phyloP scores from a whole-genome alignment of 2,888 invertebrate species.

The Lingula anatina region DNA sequence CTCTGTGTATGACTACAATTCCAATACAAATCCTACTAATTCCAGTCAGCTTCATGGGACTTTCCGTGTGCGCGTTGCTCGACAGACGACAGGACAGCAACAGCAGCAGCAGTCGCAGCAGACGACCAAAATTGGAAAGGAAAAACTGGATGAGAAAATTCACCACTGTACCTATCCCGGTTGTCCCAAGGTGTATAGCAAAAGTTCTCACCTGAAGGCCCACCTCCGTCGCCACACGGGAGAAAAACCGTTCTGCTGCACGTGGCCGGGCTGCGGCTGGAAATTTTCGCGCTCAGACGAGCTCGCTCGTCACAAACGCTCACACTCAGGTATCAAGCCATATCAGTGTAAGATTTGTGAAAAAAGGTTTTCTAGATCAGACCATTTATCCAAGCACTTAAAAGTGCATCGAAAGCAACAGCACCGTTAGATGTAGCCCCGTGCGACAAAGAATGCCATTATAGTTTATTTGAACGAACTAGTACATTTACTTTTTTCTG shows the following conservation, averaged over 20 bases:
- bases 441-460: neutral
- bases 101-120: neutral
- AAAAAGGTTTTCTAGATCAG: slow-evolving; percentile 86
- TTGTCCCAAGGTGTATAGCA: slow-evolving; percentile 94
- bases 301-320: slow-evolving; percentile 82
- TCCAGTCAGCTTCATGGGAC: too few relatives aligned
- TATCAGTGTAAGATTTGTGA: slow-evolving; percentile 83
- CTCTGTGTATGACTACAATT: too few relatives aligned
- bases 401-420: slow-evolving; percentile 56
- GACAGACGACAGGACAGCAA: neutral
- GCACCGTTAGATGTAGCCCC: neutral
- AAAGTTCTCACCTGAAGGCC: slow-evolving; percentile 93
- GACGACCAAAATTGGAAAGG: slow-evolving; percentile 8
- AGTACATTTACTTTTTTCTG: too few relatives aligned
- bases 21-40: too few relatives aligned
- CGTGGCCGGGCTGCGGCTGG: slow-evolving; percentile 77
- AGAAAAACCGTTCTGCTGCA: slow-evolving; percentile 58
- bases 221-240: slow-evolving; percentile 91
- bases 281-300: slow-evolving; percentile 92
- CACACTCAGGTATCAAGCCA: slow-evolving; percentile 93
- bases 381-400: slow-evolving; percentile 88
- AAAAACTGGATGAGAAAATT: slow-evolving; percentile 56
- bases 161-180: slow-evolving; percentile 57
- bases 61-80: neutral
- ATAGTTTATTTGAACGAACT: neutral